Percentiles rank a stretch among this genome's conserved stretches.
phyloP scores from a whole-genome alignment of 2,888 invertebrate species.

The Autographa gamma region DNA sequence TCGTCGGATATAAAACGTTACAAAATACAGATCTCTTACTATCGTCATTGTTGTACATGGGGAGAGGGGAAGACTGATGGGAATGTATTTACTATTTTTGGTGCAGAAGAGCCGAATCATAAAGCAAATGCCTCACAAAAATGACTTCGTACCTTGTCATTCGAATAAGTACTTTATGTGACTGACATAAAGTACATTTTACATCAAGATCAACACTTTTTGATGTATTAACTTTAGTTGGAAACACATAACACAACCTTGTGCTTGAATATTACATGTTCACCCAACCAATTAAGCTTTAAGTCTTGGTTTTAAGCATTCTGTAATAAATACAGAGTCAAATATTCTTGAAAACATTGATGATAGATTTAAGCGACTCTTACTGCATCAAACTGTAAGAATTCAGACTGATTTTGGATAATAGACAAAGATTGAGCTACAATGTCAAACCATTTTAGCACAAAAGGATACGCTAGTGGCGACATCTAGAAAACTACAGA shows the following conservation, averaged over 20 bases:
- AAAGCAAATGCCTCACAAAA: too few species aligned
- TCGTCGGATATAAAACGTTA: conserved; percentile 48
- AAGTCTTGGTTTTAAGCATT: too few species aligned
- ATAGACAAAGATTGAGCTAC: neutral
- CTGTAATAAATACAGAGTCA: too few species aligned
- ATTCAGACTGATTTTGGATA: neutral
- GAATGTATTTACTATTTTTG: conserved; percentile 42
- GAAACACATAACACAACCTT: too few species aligned
- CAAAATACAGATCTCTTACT: conserved; percentile 61
- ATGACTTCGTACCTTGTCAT: too few species aligned
- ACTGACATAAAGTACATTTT: too few species aligned
- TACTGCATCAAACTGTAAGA: neutral
- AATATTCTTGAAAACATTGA: neutral
- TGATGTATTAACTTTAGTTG: too few species aligned
- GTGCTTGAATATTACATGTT: too few species aligned
- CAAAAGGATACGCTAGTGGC: neutral
- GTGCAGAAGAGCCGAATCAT: neutral
- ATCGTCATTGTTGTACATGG: conserved; percentile 57
- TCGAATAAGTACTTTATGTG: neutral
- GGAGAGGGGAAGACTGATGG: conserved; percentile 54
- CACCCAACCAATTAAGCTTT: too few species aligned
- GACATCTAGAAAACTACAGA: neutral
- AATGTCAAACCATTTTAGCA: neutral
- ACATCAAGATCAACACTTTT: too few species aligned
- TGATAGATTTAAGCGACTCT: neutral